A percentile compares a stretch with the other conserved stretches of the same genome.
These are phyloP conservation scores for Megastigmus dorsalis DNA, from an alignment of 2,888 invertebrate genomes.

Conservation along the genomic window DNA sequence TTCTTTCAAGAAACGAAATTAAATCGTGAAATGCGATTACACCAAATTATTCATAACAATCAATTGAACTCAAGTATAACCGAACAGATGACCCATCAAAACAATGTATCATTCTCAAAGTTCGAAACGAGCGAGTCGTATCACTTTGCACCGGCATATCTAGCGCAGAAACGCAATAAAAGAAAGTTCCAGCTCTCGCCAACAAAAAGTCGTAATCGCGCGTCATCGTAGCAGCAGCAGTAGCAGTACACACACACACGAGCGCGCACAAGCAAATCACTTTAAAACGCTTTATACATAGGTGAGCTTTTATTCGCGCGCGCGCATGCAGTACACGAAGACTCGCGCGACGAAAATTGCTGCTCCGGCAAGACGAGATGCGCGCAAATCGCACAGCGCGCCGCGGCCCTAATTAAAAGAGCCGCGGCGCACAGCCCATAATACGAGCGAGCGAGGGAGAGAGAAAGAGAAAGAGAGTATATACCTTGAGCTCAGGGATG, in stretches of 20 bases:
- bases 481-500: slow-evolving; percentile 37
- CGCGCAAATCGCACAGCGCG: slow-evolving; percentile 15
- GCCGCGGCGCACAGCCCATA: too few relatives aligned
- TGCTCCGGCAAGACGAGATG: slow-evolving; percentile 34
- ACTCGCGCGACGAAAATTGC: slow-evolving; percentile 45
- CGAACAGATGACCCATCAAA: too few relatives aligned
- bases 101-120: too few relatives aligned
- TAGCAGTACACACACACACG: too few relatives aligned
- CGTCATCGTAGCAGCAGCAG: slow-evolving; percentile 15
- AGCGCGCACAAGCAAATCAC: slow-evolving; percentile 39
- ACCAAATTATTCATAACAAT: too few relatives aligned
- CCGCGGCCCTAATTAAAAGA: slow-evolving; percentile 50
- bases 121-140: too few relatives aligned
- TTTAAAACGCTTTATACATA: neutral
- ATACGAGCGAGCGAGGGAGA: slow-evolving; percentile 40
- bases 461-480: neutral
- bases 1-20: too few relatives aligned
- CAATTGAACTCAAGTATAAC: too few relatives aligned
- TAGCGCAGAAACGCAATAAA: too few relatives aligned
- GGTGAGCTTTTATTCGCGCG: slow-evolving; percentile 34
- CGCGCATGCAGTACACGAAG: neutral
- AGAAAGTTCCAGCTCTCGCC: too few relatives aligned
- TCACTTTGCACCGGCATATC: too few relatives aligned
- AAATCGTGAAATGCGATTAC: too few relatives aligned
- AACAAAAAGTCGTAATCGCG: slow-evolving; percentile 18